Conservation (phyloP, 2,797 vertebrate genomes). For the Ctenopoma kingsleyae region DNA sequence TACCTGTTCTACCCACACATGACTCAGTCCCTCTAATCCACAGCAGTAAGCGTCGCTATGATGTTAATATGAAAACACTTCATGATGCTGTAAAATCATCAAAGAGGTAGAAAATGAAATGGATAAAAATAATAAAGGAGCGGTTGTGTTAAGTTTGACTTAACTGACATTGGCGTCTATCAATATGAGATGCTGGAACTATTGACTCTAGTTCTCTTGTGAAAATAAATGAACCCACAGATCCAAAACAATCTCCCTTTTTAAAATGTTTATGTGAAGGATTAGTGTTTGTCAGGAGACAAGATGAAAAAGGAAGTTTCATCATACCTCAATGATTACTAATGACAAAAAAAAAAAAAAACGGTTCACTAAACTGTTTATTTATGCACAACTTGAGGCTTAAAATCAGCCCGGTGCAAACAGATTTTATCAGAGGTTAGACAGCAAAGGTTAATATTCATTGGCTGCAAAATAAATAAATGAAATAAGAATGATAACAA, state of each 20-base stretch:
- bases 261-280: neutral
- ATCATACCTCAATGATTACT: conserved; percentile 41
- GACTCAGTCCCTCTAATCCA: conserved; percentile 72
- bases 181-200: neutral
- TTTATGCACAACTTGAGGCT: conserved; percentile 45
- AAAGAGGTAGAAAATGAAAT: conserved; percentile 22
- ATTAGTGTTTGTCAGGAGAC: neutral
- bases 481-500: conserved; percentile 46
- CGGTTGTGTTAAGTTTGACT: neutral
- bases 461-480: conserved; percentile 43
- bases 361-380: conserved; percentile 45
- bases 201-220: neutral
- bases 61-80: conserved; percentile 55
- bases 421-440: conserved; percentile 49
- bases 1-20: conserved; percentile 75
- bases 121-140: neutral
- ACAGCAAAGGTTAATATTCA: conserved; percentile 52
- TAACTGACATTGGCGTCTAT: neutral
- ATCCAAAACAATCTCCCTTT: neutral
- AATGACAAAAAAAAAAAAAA: conserved; percentile 35
- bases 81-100: conserved; percentile 18
- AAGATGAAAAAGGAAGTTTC: conserved; percentile 5
- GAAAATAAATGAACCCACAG: neutral
- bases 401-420: conserved; percentile 54
- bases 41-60: conserved; percentile 57